Evolutionary conservation across 2,113 vertebrate species (phyloP), one percentile per base, ranked within the genome.

Genomic region (Sigmodon hispidus): DNA sequence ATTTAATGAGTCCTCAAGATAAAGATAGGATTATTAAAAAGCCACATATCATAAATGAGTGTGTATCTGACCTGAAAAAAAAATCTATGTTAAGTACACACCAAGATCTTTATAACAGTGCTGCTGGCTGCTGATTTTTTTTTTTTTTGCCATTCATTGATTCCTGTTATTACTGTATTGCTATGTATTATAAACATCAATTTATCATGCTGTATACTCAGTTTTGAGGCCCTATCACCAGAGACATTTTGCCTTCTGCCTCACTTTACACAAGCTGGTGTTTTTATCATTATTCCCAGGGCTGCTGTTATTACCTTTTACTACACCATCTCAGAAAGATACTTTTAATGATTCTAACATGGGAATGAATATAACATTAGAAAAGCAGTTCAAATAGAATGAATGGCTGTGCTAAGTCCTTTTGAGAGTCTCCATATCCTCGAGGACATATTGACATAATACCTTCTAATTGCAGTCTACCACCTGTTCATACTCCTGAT

Each of bases 341-440:
- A 69, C 57, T 75, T 91, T 70, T 7, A 87, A 69, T 26, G 77
- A 50, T 67, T 16, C 0, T 87, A 87, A 57, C 67, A 91, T 87
- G 29, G 75, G 29, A 95, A 55, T 72, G 5, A 79, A 95, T 87
- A 87, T 90, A 85, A 45, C 40, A 84, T 75, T 79, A 84, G 34
- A 7, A 95, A 12, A 85, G 50, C 77, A 93, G 96, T 86, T 89
- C 65, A 19, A 96, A 73, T 3, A 70, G 1, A 19, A 43, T 84
- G 61, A 93, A 77, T 79, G 15, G 29, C 36, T 95, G 22, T 70
- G 16, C 15, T 34, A 89, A 40, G 7, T 61, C 15, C 15, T 29
- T 19, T 93, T 63, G 57, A 45, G 88, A 70, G 70, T 95, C 67
- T 81, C 26, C 55, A 87, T 2, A 84, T 21, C 1, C 7, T 90